Evolutionary conservation across 2,113 vertebrate genomes (phyloP), one percentile per base, ranked within the genome.

Genomic region (Lethenteron reissneri): DNA sequence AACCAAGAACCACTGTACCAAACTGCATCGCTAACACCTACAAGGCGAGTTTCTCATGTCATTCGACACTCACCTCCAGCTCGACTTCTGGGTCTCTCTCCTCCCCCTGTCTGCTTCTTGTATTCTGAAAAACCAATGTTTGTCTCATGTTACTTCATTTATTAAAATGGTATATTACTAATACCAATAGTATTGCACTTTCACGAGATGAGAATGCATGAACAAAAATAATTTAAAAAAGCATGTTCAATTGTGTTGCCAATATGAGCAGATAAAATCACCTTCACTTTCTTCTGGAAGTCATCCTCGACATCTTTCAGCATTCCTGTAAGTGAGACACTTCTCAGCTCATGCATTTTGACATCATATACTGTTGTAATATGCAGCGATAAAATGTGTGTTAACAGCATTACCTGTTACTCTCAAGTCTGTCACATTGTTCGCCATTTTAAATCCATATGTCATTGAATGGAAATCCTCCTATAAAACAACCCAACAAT

Each of bases 381-480:
- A 8, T 11, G 9, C 8, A 68, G n/a, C 9, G 21, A 68, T 21
- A 19, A 15, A 64, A 64, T 64, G 73, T 13, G 74, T 69, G 70
- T 19, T 15, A 71, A 76, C 73, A 76, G 74, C n/a, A 58, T 72
- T 84, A 97, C 94, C 94, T 83, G 94, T 99, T 76, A 97, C 94
- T 77, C 94, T 85, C 77, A 99, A 83, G 81, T 97, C 94, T 74
- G 94, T 95, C 70, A 99, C 90, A 74, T 83, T 96, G 79, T 95
- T 97, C 69, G 90, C 94, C 94, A 99, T 99, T 81, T 96, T 99
- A 83, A 97, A 99, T 74, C 94, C 92, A 0, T 99, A 99, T 3
- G 92, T 99, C 92, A 99, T 97, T 70, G 94, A 95, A 77, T 99
- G 94, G 81, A 99, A 99, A 80, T 97, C 94, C 81, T 99, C 94